These are phyloP conservation scores for Coelinius sp. DNA, from an alignment of 2,888 invertebrate genomes.

Conservation along the genomic window DNA sequence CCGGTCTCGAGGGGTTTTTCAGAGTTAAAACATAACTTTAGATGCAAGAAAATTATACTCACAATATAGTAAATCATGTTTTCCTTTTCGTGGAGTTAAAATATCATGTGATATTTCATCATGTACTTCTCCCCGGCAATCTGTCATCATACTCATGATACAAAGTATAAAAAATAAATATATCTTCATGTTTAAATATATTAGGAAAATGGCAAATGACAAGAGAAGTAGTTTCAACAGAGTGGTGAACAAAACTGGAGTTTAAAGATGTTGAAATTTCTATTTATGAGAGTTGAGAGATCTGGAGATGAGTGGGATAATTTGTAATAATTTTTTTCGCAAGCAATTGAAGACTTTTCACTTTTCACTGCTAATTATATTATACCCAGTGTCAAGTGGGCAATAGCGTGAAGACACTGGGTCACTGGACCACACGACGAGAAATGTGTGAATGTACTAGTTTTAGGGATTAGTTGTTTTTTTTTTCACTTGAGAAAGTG, in stretches of 20 bases:
- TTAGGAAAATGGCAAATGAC: background rate
- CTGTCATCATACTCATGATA: background rate
- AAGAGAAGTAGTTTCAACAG: background rate
- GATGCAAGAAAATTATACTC: background rate
- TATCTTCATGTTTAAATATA: background rate
- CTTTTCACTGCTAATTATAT: conserved; percentile 47
- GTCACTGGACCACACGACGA: background rate
- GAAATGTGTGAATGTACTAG: background rate
- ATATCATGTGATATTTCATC: background rate
- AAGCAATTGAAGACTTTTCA: conserved; percentile 53
- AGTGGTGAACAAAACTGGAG: background rate
- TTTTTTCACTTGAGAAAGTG: background rate
- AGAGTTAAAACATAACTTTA: background rate
- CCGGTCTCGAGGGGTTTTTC: background rate
- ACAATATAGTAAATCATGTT: conserved; percentile 23
- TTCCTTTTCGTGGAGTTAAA: background rate
- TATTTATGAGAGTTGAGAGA: conserved; percentile 27
- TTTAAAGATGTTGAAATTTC: conserved; percentile 26
- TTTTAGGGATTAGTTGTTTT: background rate
- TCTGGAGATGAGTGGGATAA: background rate
- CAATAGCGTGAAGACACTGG: background rate
- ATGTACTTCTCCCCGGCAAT: background rate
- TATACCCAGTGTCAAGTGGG: conserved; percentile 11
- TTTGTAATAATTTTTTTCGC: conserved; percentile 51
- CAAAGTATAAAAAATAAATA: conserved; percentile 6